Conservation (phyloP, 2,888 invertebrate species). For the Andricus curvator region DNA sequence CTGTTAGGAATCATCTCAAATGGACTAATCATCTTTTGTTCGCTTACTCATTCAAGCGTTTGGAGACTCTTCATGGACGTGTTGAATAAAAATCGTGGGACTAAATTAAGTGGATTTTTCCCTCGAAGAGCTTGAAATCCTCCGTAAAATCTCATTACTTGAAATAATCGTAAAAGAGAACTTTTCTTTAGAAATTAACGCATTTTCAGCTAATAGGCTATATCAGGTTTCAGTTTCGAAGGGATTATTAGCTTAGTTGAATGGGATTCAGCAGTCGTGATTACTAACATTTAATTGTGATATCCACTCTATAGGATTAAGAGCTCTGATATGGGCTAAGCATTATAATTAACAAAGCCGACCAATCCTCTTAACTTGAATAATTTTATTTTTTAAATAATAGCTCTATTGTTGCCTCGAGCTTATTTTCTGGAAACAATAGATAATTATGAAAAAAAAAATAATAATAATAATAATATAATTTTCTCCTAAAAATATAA, state of each 20-base stretch:
- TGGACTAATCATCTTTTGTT: no score
- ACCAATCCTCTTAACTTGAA: no score
- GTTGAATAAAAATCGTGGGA: not conserved
- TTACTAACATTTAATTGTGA: no score
- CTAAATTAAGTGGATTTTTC: not conserved
- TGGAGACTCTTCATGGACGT: conserved; percentile 2
- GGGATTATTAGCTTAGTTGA: not conserved
- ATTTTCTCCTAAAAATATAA: no score
- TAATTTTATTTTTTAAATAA: no score
- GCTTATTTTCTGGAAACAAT: not conserved
- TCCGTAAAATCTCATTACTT: no score
- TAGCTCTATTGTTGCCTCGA: no score
- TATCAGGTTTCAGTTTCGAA: not conserved
- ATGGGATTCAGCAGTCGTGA: not conserved
- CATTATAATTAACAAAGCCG: not conserved
- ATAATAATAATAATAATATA: no score
- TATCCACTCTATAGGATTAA: no score
- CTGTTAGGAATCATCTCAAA: no score
- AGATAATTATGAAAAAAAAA: not conserved
- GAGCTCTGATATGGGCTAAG: not conserved
- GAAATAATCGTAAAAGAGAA: not conserved
- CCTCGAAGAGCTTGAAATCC: no score
- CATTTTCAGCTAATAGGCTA: not conserved
- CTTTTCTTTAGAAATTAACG: not conserved
- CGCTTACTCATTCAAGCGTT: conserved; percentile 5